phyloP scores from a whole-genome alignment of 1,140 invertebrate species.

The Solenopsis invicta region DNA sequence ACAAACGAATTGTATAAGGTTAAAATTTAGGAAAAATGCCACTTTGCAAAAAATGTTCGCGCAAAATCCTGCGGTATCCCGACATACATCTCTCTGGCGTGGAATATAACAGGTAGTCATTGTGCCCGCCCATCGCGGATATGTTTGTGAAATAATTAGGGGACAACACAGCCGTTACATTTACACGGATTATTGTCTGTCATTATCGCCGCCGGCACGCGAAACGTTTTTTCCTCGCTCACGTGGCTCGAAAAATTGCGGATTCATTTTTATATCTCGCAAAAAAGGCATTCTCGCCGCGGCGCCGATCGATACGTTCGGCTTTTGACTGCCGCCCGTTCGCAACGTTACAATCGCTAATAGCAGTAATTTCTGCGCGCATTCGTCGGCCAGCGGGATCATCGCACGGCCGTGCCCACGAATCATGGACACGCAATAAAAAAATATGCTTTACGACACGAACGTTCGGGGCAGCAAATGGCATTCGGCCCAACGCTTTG shows the following conservation, averaged over 20 bases:
- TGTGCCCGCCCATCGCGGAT: constrained; percentile 12
- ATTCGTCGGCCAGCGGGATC: constrained; percentile 56
- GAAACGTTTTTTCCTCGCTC: constrained; percentile 68
- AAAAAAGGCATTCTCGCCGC: constrained; percentile 58
- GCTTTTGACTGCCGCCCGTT: constrained; percentile 66
- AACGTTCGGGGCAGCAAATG: constrained; percentile 58
- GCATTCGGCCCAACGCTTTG: constrained; percentile 39
- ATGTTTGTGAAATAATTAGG: constrained; percentile 62
- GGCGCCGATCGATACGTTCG: constrained; percentile 68
- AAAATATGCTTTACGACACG: constrained; percentile 71
- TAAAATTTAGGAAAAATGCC: not conserved
- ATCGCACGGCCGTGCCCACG: constrained; percentile 65
- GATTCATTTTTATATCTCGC: constrained; percentile 71
- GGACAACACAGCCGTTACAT: constrained; percentile 65
- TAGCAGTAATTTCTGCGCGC: constrained; percentile 74
- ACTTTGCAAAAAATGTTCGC: not conserved
- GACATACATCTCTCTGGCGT: not conserved
- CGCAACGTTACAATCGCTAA: constrained; percentile 76
- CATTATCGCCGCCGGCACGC: constrained; percentile 66
- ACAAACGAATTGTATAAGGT: not conserved
- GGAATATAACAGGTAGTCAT: constrained; percentile 28
- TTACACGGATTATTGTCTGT: constrained; percentile 66
- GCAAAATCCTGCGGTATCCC: not conserved
- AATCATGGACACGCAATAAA: constrained; percentile 69
- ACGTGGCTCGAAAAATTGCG: constrained; percentile 59